Evolutionary conservation across 2,888 invertebrate species (phyloP), one percentile per base, ranked within the genome.

Genomic region (Mythimna ferrago): DNA sequence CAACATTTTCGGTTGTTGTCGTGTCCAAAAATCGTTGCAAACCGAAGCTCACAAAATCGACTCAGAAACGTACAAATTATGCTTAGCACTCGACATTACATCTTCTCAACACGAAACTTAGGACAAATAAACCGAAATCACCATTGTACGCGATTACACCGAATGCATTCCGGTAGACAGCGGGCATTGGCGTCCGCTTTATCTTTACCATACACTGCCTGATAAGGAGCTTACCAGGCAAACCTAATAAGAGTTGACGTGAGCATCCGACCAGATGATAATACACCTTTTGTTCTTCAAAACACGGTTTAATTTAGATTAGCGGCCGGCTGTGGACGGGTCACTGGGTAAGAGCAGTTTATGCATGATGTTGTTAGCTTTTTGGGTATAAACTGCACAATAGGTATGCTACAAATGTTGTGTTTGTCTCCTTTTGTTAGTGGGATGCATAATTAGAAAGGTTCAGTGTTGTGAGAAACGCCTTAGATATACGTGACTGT

Each of bases 181-280:
- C 86, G 91, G 87, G 90, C 93, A 93, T 92, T 92, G 92, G 92
- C 92, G 93, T 90, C 88, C 91, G 93, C 90, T 94, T 95, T 95
- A 96, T 95, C 95, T 95, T 90, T 89, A 90, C 93, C 93, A 94
- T 94, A 95, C 94, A 94, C 92, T 91, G 93, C 88, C 92, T 93
- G 95, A 96, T 96, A 96, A 95, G 95, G 89, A 94, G 95, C 94
- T 95, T 93, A 93, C 92, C 89, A 91, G 87, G 91, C 91, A 90
- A 94, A 94, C 91, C 92, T 95, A 94, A 95, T 94, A 95, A 93
- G 93, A 94, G 92, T 91, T 89, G 93, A 93, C 92, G 91, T 89
- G 78, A 83, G 82, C 66, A 67, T 70, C 78, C 74, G 54, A 78
- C 78, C 88, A 86, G 86, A 88, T 87, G 89, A 93, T 88, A 93